A percentile compares a stretch with the other conserved stretches of the same genome.
Conservation (phyloP, 2,797 vertebrate species). For the Peromyscus aztecus region DNA sequence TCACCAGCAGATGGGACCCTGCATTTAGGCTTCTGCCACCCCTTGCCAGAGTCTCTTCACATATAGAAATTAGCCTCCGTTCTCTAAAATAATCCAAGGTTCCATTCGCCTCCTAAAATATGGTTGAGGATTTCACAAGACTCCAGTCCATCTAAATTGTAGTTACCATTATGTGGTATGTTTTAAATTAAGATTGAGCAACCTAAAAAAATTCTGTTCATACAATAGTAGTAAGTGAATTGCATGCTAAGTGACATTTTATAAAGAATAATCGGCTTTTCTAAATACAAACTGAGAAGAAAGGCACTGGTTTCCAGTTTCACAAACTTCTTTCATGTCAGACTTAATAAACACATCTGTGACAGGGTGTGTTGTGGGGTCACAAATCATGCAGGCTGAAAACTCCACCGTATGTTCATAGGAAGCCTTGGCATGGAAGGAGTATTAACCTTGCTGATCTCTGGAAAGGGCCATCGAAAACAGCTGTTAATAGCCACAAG, state of each 20-base stretch:
- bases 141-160: not conserved
- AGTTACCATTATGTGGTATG: not conserved
- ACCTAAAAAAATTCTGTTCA: not conserved
- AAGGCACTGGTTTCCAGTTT: not conserved
- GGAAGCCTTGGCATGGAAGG: no score
- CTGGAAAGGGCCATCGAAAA: not conserved
- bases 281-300: not conserved
- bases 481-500: not conserved
- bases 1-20: not conserved
- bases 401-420: rapidly evolving
- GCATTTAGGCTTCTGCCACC: not conserved
- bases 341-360: rapidly evolving
- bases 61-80: rapidly evolving
- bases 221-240: not conserved
- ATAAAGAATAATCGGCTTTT: not conserved
- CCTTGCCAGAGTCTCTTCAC: no score
- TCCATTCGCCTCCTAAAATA: not conserved
- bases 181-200: not conserved
- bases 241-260: not conserved
- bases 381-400: not conserved
- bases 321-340: rapidly evolving
- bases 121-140: not conserved
- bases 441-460: not conserved
- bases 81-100: not conserved
- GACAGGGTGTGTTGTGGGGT: not conserved